Conservation (phyloP, 1,140 invertebrate genomes). For the Drosophila arawakana region DNA sequence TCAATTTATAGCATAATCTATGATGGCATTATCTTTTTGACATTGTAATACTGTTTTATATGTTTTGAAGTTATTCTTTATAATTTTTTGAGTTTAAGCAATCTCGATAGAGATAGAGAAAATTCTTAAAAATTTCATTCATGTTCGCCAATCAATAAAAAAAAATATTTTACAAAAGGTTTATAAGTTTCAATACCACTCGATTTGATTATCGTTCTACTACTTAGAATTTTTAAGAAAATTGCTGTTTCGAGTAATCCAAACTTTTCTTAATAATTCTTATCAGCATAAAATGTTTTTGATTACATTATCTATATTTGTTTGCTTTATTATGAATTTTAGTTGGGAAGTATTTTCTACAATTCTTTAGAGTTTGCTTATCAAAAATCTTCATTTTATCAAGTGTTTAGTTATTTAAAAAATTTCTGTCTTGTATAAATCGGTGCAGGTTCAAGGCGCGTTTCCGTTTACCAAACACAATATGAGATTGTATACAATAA, state of each 20-base stretch:
- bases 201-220: too few species aligned
- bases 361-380: neutral
- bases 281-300: neutral
- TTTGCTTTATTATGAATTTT: neutral
- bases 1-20: too few species aligned
- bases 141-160: too few species aligned
- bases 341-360: neutral
- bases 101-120: too few species aligned
- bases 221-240: too few species aligned
- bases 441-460: neutral
- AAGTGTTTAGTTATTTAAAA: neutral
- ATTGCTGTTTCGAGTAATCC: neutral
- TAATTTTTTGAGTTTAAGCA: too few species aligned
- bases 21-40: too few species aligned
- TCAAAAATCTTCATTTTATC: neutral
- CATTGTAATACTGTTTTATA: too few species aligned
- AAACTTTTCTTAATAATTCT: neutral
- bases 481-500: constrained; percentile 15
- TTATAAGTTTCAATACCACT: too few species aligned
- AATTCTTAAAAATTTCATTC: too few species aligned
- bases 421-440: neutral
- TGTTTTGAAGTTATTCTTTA: too few species aligned
- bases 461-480: constrained; percentile 17
- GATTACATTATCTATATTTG: constrained; percentile 10
- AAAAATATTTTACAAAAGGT: too few species aligned